These are phyloP conservation scores for Aurelia aurita complex sp. Pacific DNA, from an alignment of 30 jellyfish, hydroid and myxozoan species.

Conservation along the genomic window DNA sequence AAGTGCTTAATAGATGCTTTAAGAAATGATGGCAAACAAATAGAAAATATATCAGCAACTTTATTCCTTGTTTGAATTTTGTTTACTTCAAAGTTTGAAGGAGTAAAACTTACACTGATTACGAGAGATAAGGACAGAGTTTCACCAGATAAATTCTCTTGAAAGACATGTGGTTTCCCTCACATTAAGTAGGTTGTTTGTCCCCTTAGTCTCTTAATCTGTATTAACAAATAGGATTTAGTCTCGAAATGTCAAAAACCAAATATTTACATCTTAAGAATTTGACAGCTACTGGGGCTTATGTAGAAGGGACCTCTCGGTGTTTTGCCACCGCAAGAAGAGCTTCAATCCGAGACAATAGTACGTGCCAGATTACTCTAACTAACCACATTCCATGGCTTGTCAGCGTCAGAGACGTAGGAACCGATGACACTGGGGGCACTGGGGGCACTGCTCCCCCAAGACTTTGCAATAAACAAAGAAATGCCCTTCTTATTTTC, in stretches of 20 bases:
- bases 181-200: conserved; percentile 25
- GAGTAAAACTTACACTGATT: not conserved
- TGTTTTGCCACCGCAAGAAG: not conserved
- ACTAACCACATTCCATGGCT: too few species aligned
- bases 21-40: too few species aligned
- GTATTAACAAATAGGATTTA: conserved; percentile 51
- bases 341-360: not conserved
- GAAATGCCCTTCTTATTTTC: too few species aligned
- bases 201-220: conserved; percentile 33
- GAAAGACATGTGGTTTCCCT: conserved; percentile 49
- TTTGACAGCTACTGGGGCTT: conserved; percentile 3
- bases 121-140: conserved; percentile 44
- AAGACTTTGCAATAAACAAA: too few species aligned
- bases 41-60: too few species aligned
- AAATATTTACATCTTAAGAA: conserved; percentile 12
- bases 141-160: conserved; percentile 50
- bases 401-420: too few species aligned
- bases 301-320: conserved; percentile 11
- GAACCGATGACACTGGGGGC: too few species aligned
- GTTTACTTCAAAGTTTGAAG: too few species aligned
- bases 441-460: too few species aligned
- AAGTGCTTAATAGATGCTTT: too few species aligned
- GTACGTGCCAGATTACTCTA: too few species aligned
- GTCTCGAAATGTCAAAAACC: conserved; percentile 45
- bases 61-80: too few species aligned